phyloP scores from a whole-genome alignment of 37 sponge, comb jelly and placozoan genomes.

The Eunapius fragilis region DNA sequence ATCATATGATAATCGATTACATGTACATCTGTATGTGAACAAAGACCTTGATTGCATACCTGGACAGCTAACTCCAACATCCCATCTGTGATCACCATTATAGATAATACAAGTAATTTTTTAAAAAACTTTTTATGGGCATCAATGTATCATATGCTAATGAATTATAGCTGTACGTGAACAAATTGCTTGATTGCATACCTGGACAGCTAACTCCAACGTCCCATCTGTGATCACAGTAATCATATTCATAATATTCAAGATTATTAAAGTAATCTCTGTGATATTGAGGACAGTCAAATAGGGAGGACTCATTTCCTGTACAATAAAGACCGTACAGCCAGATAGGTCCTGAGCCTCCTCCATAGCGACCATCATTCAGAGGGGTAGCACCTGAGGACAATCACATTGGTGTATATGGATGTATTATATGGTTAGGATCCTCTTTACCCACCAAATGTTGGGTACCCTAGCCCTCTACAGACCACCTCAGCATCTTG shows the following conservation, averaged over 20 bases:
- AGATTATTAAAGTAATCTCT: too few species aligned
- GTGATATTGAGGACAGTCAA: not conserved
- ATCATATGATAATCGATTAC: too few species aligned
- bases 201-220: not conserved
- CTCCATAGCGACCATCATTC: not conserved
- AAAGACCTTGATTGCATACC: not conserved
- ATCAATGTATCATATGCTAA: too few species aligned
- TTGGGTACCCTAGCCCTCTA: not conserved
- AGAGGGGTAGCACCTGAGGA: not conserved
- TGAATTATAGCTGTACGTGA: too few species aligned
- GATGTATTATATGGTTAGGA: not conserved
- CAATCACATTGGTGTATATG: too few species aligned
- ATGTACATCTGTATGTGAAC: too few species aligned
- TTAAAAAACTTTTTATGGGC: too few species aligned
- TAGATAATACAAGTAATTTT: too few species aligned
- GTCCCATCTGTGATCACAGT: not conserved
- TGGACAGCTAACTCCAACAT: not conserved
- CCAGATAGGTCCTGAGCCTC: not conserved
- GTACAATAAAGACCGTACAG: not conserved
- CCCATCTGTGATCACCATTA: not conserved
- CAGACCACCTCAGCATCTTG: not conserved
- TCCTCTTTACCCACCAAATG: not conserved
- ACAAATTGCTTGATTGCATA: too few species aligned
- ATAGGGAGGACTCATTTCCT: not conserved
- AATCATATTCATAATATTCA: too few species aligned